A percentile compares a stretch with the other conserved stretches of the same genome.
Evolutionary conservation across 2,888 invertebrate species (phyloP).

Genomic region (Syrista parreyssii): DNA sequence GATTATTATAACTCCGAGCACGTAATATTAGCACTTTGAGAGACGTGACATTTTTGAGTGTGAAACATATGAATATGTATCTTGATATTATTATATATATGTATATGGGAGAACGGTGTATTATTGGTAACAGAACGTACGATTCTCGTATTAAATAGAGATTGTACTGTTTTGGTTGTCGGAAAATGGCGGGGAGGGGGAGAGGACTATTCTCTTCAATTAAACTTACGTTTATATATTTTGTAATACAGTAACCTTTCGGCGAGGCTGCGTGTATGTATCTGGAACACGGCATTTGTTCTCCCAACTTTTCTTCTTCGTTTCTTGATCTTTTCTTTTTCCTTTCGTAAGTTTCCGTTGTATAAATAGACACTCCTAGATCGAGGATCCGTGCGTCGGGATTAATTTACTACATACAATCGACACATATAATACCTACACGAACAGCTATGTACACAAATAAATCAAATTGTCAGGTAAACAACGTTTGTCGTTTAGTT

Average conservation of each 20-base stretch:
- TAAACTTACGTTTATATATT: background rate
- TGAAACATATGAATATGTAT: background rate
- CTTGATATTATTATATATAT: background rate
- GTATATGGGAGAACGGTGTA: background rate
- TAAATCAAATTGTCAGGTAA: background rate
- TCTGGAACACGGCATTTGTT: background rate
- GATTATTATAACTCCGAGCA: background rate
- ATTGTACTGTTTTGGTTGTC: background rate
- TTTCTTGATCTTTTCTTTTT: background rate
- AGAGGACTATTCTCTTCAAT: background rate
- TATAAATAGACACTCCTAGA: background rate
- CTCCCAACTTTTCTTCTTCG: background rate
- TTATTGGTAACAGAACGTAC: background rate
- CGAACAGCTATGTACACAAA: background rate
- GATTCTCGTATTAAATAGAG: background rate
- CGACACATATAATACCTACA: slow-evolving; percentile 5
- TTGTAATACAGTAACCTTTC: background rate
- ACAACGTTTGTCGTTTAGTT: background rate
- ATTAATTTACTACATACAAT: background rate
- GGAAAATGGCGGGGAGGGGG: background rate
- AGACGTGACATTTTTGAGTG: background rate
- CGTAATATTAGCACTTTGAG: background rate
- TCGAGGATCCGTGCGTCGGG: background rate
- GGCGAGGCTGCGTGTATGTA: background rate
- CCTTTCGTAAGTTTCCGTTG: background rate